A percentile compares a stretch with the other conserved stretches of the same genome.
Conservation (phyloP, 2,888 invertebrate genomes). For the Parelbella ahira region DNA sequence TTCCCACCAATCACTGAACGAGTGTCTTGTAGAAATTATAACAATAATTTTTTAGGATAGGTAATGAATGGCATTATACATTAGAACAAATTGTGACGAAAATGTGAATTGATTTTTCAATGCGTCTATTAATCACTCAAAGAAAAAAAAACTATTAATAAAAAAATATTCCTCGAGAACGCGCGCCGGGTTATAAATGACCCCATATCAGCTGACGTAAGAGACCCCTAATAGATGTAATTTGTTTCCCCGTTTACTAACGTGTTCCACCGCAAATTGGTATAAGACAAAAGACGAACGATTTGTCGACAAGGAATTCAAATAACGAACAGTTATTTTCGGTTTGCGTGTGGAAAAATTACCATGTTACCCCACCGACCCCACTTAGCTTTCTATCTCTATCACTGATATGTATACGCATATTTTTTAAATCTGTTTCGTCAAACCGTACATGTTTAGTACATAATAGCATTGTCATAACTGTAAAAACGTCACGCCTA, state of each 20-base stretch:
- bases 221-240: constrained; percentile 19
- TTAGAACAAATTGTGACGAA: background rate
- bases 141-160: constrained; percentile 17
- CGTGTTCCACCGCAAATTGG: constrained; percentile 12
- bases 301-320: constrained; percentile 1
- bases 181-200: constrained; percentile 14
- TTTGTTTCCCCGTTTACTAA: constrained; percentile 9
- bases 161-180: constrained; percentile 6
- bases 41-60: no score
- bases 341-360: no score
- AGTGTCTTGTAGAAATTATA: no score
- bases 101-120: background rate
- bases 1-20: no score
- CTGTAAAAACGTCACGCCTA: no score
- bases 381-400: no score
- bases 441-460: no score
- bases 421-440: no score
- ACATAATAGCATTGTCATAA: no score
- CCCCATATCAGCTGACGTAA: constrained; percentile 18
- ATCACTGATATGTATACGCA: no score
- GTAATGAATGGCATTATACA: no score
- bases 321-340: background rate
- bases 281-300: constrained; percentile 2
- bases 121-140: background rate
- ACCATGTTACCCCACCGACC: no score